phyloP scores from a whole-genome alignment of 2,113 vertebrate species.

The Apteryx owenii region DNA sequence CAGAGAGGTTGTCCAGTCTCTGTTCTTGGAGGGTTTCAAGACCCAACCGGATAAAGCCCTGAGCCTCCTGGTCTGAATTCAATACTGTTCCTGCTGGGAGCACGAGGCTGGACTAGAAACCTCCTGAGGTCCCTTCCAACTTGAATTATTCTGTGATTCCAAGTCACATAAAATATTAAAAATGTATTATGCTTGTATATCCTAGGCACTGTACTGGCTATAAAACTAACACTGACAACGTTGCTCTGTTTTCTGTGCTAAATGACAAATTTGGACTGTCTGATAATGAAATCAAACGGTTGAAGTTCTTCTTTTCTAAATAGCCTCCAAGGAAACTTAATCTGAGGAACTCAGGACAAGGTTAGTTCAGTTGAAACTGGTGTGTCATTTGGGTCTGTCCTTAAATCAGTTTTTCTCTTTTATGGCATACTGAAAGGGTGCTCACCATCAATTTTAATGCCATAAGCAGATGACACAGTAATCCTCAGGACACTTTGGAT shows the following conservation, averaged over 20 bases:
- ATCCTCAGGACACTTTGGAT: not conserved
- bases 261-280: not conserved
- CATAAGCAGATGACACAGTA: not conserved
- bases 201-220: not conserved
- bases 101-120: not conserved
- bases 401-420: not conserved
- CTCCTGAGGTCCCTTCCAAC: rapidly evolving
- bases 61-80: not conserved
- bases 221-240: not conserved
- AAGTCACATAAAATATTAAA: not conserved
- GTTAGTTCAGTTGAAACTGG: not conserved
- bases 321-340: not conserved
- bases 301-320: not conserved
- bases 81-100: not conserved
- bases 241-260: not conserved
- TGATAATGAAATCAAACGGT: not conserved
- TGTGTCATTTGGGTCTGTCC: not conserved
- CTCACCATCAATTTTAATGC: not conserved
- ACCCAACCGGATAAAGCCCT: not conserved
- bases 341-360: not conserved
- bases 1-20: not conserved
- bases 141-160: not conserved
- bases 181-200: not conserved
- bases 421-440: not conserved
- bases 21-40: not conserved